These are phyloP conservation scores for Xestobium rufovillosum DNA, from an alignment of 2,888 invertebrate genomes.

Conservation along the genomic window DNA sequence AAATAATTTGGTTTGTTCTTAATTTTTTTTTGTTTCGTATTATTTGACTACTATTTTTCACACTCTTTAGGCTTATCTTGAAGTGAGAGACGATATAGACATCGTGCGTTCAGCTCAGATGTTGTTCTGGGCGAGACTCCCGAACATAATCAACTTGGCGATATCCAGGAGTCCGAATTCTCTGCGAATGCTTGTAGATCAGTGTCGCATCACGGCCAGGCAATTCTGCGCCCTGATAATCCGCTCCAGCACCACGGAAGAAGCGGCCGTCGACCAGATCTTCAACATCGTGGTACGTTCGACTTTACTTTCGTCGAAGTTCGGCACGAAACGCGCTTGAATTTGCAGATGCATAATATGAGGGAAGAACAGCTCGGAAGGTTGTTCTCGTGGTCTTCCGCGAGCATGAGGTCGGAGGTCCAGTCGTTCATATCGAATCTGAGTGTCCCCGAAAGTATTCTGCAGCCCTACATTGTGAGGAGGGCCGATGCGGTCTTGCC, in stretches of 20 bases:
- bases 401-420: no score
- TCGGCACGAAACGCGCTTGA: no score
- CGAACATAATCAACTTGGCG: conserved; percentile 33
- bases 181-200: conserved; percentile 30
- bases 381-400: no score
- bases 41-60: background rate
- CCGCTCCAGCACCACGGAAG: conserved; percentile 37
- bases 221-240: conserved; percentile 36
- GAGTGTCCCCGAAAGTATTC: conserved; percentile 29
- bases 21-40: no score
- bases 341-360: no score
- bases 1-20: conserved; percentile 41
- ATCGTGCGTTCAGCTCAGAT: conserved; percentile 35
- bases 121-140: conserved; percentile 35
- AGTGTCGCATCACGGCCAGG: conserved; percentile 28
- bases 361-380: no score
- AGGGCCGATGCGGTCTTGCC: conserved; percentile 28
- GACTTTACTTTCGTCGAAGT: no score
- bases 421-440: conserved; percentile 31
- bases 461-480: conserved; percentile 36
- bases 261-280: conserved; percentile 40
- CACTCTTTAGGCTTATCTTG: no score
- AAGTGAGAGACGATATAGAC: conserved; percentile 37
- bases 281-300: conserved; percentile 39
- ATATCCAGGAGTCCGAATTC: conserved; percentile 28